Conservation (phyloP, 2,113 vertebrate species). For the Chionomys nivalis region DNA sequence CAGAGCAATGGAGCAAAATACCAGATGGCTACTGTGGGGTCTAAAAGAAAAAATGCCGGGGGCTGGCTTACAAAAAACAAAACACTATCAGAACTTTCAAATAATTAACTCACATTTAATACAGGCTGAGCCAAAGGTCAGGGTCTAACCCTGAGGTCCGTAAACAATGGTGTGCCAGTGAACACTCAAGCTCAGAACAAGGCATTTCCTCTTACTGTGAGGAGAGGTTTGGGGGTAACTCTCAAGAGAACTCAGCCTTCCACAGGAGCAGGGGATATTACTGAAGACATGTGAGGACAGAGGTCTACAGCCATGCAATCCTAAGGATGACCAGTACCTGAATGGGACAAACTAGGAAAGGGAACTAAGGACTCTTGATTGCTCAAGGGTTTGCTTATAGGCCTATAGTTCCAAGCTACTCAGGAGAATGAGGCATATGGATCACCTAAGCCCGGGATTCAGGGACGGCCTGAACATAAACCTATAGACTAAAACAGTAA, state of each 20-base stretch:
- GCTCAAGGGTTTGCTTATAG: conserved; percentile 50
- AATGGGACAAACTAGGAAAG: not conserved
- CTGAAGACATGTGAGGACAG: not conserved
- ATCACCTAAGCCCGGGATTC: not conserved
- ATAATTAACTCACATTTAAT: conserved; percentile 73
- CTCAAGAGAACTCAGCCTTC: not conserved
- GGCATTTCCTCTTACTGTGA: not conserved
- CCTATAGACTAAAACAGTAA: not conserved
- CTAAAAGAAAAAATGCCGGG: not conserved
- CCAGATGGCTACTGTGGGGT: conserved; percentile 62
- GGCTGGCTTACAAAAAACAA: conserved; percentile 48
- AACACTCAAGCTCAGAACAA: not conserved
- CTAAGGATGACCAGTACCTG: not conserved
- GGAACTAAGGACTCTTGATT: not conserved
- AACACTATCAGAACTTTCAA: conserved; percentile 54
- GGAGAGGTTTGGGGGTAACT: not conserved
- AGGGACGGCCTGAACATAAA: not conserved
- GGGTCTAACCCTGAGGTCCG: not conserved
- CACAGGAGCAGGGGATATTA: not conserved
- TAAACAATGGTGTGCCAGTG: not conserved
- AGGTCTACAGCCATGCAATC: too few species aligned
- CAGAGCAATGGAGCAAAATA: conserved; percentile 71
- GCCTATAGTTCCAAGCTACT: not conserved
- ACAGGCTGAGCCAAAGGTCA: conserved; percentile 47
- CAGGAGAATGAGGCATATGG: not conserved